phyloP scores from a whole-genome alignment of 2,888 invertebrate genomes.

The Drosophila borborema region DNA sequence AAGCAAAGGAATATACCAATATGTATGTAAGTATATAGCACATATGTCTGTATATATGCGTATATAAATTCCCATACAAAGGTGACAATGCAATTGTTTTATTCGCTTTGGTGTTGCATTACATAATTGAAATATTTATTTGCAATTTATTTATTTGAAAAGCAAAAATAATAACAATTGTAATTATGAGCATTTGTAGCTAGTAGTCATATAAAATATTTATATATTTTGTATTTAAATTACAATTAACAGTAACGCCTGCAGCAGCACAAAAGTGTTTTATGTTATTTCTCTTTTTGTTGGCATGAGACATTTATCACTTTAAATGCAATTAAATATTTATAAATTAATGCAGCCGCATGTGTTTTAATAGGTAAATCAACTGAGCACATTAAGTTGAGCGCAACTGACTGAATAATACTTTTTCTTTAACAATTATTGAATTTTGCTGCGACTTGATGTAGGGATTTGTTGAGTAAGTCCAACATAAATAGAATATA shows the following conservation, averaged over 20 bases:
- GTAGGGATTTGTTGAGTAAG: too few species aligned
- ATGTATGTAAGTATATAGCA: background rate
- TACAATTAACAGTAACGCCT: background rate
- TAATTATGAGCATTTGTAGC: background rate
- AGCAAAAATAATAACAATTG: background rate
- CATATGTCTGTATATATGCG: background rate
- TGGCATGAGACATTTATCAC: background rate
- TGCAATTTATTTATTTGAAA: background rate
- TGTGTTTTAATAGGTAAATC: background rate
- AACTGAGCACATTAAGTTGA: background rate
- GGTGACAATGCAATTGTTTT: background rate
- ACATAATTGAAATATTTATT: background rate
- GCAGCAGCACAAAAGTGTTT: background rate
- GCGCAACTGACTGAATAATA: background rate
- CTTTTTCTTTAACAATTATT: background rate
- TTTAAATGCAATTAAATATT: background rate
- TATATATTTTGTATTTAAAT: background rate
- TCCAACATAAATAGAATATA: too few species aligned
- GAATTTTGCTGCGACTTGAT: too few species aligned
- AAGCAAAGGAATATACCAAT: slow-evolving; percentile 4
- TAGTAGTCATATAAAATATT: background rate
- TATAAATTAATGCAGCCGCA: background rate
- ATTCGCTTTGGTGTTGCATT: background rate
- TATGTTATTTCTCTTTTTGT: too few species aligned
- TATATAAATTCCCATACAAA: background rate